Base-by-base conservation (phyloP, 2,888 invertebrate species). In the Parnassius mnemosyne region DNA sequence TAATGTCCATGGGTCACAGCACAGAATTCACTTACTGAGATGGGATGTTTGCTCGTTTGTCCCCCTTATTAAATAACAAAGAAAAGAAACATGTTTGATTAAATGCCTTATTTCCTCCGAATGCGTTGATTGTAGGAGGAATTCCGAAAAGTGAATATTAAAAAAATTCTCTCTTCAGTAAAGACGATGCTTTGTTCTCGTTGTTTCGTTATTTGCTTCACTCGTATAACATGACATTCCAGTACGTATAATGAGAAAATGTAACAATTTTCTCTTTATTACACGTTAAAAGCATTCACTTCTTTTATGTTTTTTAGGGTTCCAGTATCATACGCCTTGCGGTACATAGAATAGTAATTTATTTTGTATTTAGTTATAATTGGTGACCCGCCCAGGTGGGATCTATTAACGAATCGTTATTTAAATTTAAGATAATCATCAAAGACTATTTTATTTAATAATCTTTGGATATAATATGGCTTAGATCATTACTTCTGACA, bases 81-180 rank as follows among this genome's bases (percentile, higher is more conserved):
- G 34, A 34, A 34, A 34, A 34, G 5, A 34, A 34, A 7, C 52
- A 52, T 25, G 20, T 46, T 25, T 12, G n/a, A 46, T 47, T 20
- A 50, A 25, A 54, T 9, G 25, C 43, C 44, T 50, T 43, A 54
- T 55, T 60, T 25, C 55, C 34, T 55, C 41, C 3, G 44, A 41
- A 44, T 9, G 43, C 60, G 54, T 44, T 44, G 55, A 60, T 44
- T 51, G 49, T 55, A 9, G 51, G 44, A 60, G 44, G 60, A 44
- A 60, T 60, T 60, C 46, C 55, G 34, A 50, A 51, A 55, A 51
- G 44, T 44, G 50, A 43, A 51, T 60, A 60, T 55, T 34, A 51
- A 50, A 60, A 43, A 50, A 60, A 55, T 55, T 60, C 55, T 47
- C 55, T n/a, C 43, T 10, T 43, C 50, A 55, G 49, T 49, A 43